Evolutionary conservation across 1,140 invertebrate species (phyloP).

Genomic region (Acromyrmex echinatior): DNA sequence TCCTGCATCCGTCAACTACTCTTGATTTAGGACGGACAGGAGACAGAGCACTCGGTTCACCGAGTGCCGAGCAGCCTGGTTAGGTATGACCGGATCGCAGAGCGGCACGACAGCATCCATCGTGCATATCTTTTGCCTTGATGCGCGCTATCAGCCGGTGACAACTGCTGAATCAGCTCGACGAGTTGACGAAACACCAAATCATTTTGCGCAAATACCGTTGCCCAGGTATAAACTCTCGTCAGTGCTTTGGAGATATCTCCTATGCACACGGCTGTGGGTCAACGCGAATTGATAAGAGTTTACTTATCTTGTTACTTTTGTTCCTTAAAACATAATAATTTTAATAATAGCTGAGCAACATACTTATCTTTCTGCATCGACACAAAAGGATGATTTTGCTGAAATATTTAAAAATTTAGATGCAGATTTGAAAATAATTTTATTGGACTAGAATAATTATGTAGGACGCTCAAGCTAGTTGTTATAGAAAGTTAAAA

Average conservation of each 20-base stretch:
- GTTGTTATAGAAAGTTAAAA: too few species aligned
- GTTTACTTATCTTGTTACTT: not conserved
- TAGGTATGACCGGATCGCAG: slow-evolving; percentile 44
- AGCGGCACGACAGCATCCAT: slow-evolving; percentile 55
- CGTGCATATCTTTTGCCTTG: slow-evolving; percentile 71
- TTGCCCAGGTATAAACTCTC: not conserved
- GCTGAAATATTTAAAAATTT: too few species aligned
- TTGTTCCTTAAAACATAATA: not conserved
- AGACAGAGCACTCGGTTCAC: slow-evolving; percentile 53
- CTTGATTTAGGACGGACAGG: slow-evolving; percentile 73
- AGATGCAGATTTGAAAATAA: too few species aligned
- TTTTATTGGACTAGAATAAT: too few species aligned
- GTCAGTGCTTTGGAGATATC: not conserved
- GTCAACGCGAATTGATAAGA: slow-evolving; percentile 31
- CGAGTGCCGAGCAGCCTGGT: slow-evolving; percentile 48
- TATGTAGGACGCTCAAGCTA: too few species aligned
- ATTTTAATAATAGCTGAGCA: not conserved
- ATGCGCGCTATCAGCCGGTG: slow-evolving; percentile 63
- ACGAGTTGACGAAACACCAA: slow-evolving; percentile 71
- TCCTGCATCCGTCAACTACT: slow-evolving; percentile 72
- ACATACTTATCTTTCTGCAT: not conserved
- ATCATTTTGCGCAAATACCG: slow-evolving; percentile 58
- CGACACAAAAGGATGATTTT: too few species aligned
- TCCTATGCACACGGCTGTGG: not conserved
- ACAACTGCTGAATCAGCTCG: slow-evolving; percentile 60